Evolutionary conservation across 2,113 vertebrate species (phyloP), one percentile per base, ranked within the genome.

Genomic region (Pyxicephalus adspersus): DNA sequence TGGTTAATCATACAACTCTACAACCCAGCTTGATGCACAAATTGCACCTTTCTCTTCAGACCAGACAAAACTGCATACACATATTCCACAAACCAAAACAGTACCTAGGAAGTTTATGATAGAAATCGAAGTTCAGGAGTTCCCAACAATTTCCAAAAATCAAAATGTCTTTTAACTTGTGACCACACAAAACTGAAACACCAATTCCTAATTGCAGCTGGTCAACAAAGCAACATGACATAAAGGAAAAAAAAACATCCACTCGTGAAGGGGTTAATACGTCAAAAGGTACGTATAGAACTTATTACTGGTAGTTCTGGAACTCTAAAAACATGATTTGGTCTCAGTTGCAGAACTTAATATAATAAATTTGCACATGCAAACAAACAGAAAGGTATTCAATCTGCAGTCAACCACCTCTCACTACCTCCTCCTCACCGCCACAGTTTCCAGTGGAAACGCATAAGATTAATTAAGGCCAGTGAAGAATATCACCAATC

Each of bases 401-500:
- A 5, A 58, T 58, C 55, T 58, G 5, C 55, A 60, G 55, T 16
- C 54, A 18, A 15, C 54, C 29, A 13, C 34, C 26, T 34, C 5
- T 17, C 28, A 28, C 54, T 25, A 7, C n/a, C 55, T 25, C 51
- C 22, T 73, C 23, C 29, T 71, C 51, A 19, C 9, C 20, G 11
- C 61, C 17, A 50, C 1, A 26, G 68, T 51, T 55, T 71, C 50
- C 68, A 54, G 50, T 71, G 68, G 25, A 28, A 54, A 54, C 51
- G 28, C 5, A 26, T 17, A 55, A 20, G 45, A 51, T 71, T 55
- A 71, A 71, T 28, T 26, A 19, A 16, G 51, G 45, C 25, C 68
- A 71, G 22, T 71, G 9, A 71, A 71, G 65, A 45, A 67, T n/a
- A 67, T 67, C 65, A 38, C 26, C 20, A 65, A 65, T 34, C 25